Percentiles rank a stretch among this genome's conserved stretches.
Evolutionary conservation across 2,888 invertebrate genomes (phyloP).

Genomic region (Crematogaster levior): DNA sequence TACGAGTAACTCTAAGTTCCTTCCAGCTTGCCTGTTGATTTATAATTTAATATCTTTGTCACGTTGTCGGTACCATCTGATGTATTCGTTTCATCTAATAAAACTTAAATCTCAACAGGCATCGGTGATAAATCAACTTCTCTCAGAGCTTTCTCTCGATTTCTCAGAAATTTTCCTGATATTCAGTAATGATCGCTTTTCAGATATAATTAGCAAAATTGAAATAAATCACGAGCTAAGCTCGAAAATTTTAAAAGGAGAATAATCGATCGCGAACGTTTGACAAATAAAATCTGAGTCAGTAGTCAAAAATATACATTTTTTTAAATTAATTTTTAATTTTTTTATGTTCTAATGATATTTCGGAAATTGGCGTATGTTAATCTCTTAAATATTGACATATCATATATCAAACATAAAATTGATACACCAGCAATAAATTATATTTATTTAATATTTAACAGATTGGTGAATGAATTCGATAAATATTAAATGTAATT

Average conservation of each 20-base stretch:
- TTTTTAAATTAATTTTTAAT: not conserved
- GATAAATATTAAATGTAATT: not conserved
- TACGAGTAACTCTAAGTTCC: not conserved
- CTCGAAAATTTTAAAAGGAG: not conserved
- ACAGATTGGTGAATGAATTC: too few relatives aligned
- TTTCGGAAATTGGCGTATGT: not conserved
- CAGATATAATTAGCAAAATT: constrained; percentile 1
- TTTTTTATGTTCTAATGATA: not conserved
- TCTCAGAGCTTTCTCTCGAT: not conserved
- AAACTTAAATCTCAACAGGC: not conserved
- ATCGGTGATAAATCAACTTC: not conserved
- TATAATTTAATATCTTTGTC: not conserved
- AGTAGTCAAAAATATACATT: not conserved
- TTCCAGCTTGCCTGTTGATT: not conserved
- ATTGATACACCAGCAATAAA: too few relatives aligned
- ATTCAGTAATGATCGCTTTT: not conserved
- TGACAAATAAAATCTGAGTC: not conserved
- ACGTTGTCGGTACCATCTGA: not conserved
- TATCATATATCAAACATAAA: too few relatives aligned
- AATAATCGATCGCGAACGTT: not conserved
- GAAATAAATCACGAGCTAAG: constrained; percentile 7
- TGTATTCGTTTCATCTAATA: not conserved
- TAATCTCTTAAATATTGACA: not conserved
- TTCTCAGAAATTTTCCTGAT: not conserved
- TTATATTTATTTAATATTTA: too few relatives aligned